These are phyloP conservation scores for Nannoperca obscura DNA, from an alignment of 2,797 vertebrate species.

Conservation along the genomic window DNA sequence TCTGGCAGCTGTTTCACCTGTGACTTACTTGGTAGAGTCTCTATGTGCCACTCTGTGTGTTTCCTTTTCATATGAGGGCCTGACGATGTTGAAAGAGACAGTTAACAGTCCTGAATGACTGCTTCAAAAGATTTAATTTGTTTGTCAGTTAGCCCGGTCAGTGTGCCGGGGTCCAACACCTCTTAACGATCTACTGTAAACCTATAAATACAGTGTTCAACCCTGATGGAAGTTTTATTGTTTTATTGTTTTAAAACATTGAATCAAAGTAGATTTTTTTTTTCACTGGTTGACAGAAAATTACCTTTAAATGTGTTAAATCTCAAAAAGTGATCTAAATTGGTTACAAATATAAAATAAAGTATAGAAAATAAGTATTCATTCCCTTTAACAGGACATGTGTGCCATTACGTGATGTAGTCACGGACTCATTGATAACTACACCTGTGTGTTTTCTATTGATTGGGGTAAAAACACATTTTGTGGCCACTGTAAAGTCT, in stretches of 20 bases:
- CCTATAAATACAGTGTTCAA: background rate
- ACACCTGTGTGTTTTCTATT: background rate
- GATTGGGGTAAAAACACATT: too few relatives aligned
- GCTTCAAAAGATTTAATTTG: background rate
- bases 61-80: conserved; percentile 44
- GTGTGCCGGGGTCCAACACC: background rate
- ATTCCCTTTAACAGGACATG: background rate
- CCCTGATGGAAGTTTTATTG: too few relatives aligned
- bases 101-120: conserved; percentile 17
- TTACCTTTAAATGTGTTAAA: background rate
- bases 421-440: background rate
- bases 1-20: conserved; percentile 68
- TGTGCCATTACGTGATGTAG: background rate
- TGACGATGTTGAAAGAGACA: conserved; percentile 47
- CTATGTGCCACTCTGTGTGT: conserved; percentile 34
- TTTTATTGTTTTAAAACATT: too few relatives aligned
- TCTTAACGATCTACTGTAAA: background rate
- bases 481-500: background rate
- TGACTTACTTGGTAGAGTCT: conserved; percentile 47
- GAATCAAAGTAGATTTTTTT: too few relatives aligned
- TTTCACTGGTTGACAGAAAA: background rate
- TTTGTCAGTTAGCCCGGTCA: conserved; percentile 17
- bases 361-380: background rate
- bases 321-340: background rate
- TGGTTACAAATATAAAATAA: background rate